Conservation (phyloP, 2,113 vertebrate genomes). For the Phasianus colchicus region DNA sequence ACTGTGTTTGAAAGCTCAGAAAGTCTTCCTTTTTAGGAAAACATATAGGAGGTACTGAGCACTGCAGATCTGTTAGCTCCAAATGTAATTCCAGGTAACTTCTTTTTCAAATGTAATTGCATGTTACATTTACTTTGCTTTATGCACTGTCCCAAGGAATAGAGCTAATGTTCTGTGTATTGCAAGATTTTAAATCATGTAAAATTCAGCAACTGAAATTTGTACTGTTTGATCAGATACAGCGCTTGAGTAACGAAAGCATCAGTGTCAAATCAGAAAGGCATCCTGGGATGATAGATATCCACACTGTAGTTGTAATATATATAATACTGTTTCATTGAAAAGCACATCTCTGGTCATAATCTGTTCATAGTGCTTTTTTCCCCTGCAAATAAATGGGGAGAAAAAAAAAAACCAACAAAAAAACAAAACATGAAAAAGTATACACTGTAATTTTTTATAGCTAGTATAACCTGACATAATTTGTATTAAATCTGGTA, state of each 20-base stretch:
- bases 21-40: background rate
- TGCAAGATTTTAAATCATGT: background rate
- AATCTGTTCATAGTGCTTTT: background rate
- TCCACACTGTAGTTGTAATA: background rate
- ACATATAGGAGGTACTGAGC: background rate
- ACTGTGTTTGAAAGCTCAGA: background rate
- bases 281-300: background rate
- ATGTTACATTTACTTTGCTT: background rate
- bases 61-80: background rate
- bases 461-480: fast-evolving
- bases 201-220: background rate
- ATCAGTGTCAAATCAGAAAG: background rate
- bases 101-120: background rate
- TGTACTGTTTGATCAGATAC: background rate
- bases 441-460: background rate
- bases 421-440: background rate
- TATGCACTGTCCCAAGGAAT: background rate
- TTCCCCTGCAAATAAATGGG: background rate
- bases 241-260: background rate
- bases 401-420: background rate
- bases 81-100: background rate
- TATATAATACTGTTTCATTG: background rate
- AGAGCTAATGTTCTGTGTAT: background rate
- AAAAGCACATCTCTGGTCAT: background rate
- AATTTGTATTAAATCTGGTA: background rate